These are phyloP conservation scores for Botia almorhae DNA, from an alignment of 2,797 vertebrate species.

Conservation along the genomic window DNA sequence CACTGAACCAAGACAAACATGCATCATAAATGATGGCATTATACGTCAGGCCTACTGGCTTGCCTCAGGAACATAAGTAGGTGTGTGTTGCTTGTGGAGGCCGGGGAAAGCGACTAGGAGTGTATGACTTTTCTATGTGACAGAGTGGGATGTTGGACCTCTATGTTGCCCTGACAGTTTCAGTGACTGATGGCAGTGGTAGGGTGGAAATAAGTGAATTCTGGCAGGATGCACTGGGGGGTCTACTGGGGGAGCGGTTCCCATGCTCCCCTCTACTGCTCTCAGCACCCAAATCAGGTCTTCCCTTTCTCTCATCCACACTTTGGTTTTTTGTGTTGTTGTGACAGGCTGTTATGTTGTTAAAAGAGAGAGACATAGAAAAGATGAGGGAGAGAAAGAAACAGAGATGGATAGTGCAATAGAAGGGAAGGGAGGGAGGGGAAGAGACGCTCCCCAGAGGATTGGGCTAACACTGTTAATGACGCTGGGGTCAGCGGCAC, in stretches of 20 bases:
- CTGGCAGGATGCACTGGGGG: slow-evolving; percentile 53
- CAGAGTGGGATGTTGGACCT: slow-evolving; percentile 48
- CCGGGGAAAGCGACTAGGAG: background rate
- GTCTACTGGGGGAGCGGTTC: slow-evolving; percentile 71
- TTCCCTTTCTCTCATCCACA: slow-evolving; percentile 66
- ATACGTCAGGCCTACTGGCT: too few species aligned
- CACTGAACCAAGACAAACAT: too few species aligned
- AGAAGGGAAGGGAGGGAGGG: slow-evolving; percentile 67
- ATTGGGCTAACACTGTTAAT: slow-evolving; percentile 92
- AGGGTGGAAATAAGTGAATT: slow-evolving; percentile 54
- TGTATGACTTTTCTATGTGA: slow-evolving; percentile 43
- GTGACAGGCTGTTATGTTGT: slow-evolving; percentile 78
- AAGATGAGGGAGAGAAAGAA: slow-evolving; percentile 42
- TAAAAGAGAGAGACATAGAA: slow-evolving; percentile 58
- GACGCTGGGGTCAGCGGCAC: slow-evolving; percentile 94
- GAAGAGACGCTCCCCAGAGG: slow-evolving; percentile 81
- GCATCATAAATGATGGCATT: too few species aligned
- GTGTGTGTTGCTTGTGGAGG: background rate
- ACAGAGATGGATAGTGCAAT: slow-evolving; percentile 49
- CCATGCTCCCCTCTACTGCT: slow-evolving; percentile 79
- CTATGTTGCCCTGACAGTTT: slow-evolving; percentile 59
- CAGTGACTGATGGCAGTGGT: slow-evolving; percentile 64
- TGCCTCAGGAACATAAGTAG: background rate
- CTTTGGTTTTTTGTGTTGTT: slow-evolving; percentile 76
- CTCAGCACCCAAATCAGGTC: slow-evolving; percentile 69